phyloP scores from a whole-genome alignment of 2,113 vertebrate genomes.

The Formicarius rufipectus region DNA sequence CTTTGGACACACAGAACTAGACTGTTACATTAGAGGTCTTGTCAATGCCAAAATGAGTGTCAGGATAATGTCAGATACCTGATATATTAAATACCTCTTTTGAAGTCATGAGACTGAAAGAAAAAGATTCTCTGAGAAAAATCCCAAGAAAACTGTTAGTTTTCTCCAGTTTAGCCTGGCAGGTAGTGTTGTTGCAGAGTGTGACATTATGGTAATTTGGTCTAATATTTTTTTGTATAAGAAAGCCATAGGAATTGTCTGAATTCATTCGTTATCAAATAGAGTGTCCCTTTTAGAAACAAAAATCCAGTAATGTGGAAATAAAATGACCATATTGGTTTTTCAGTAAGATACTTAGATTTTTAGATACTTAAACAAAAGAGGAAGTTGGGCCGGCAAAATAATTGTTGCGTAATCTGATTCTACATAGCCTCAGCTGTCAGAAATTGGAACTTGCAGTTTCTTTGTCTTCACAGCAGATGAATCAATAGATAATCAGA shows the following conservation, averaged over 20 bases:
- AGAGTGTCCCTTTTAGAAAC: not conserved
- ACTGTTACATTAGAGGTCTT: not conserved
- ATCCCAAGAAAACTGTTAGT: not conserved
- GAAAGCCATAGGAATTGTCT: not conserved
- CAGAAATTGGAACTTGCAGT: not conserved
- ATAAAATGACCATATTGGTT: not conserved
- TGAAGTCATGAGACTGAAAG: not conserved
- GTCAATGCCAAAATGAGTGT: not conserved
- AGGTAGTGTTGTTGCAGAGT: not conserved
- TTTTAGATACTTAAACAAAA: not conserved
- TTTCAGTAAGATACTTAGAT: not conserved
- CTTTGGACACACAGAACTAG: not conserved
- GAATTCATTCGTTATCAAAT: not conserved
- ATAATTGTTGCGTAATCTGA: not conserved
- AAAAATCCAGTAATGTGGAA: not conserved
- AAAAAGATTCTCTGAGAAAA: not conserved
- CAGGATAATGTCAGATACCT: not conserved
- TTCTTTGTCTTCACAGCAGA: not conserved
- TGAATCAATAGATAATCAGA: slow-evolving; percentile 41
- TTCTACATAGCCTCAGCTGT: not conserved
- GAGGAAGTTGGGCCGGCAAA: not conserved
- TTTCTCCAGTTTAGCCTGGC: not conserved
- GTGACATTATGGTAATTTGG: not conserved
- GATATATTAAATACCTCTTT: not conserved
- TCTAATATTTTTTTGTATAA: not conserved